A percentile compares a stretch with the other conserved stretches of the same genome.
phyloP scores from a whole-genome alignment of 2,888 invertebrate genomes.

The Lasioglossum zephyrum region DNA sequence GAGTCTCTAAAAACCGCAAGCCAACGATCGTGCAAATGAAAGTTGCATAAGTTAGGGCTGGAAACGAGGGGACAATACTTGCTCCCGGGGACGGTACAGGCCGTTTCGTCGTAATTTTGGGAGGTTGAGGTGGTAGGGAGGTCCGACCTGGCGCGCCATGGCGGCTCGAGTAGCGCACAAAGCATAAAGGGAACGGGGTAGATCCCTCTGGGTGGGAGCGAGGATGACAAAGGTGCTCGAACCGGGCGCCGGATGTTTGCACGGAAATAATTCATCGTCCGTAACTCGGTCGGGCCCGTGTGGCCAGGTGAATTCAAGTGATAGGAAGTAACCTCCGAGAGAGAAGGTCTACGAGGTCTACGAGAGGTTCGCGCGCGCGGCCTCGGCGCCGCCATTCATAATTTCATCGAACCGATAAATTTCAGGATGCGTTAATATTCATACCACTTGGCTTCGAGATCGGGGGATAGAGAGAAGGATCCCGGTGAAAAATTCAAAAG shows the following conservation, averaged over 20 bases:
- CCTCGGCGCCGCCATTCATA: neutral
- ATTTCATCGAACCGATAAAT: constrained; percentile 3
- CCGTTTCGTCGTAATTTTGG: neutral
- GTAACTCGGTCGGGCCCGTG: constrained; percentile 38
- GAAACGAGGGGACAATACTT: neutral
- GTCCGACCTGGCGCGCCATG: neutral
- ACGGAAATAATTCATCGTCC: constrained; percentile 62
- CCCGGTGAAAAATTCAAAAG: neutral
- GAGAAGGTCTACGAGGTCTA: constrained; percentile 3
- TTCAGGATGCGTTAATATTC: constrained; percentile 6
- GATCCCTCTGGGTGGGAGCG: constrained; percentile 25
- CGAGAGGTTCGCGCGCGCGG: neutral
- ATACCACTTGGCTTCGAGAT: neutral
- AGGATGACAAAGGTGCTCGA: constrained; percentile 44
- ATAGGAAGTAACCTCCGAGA: constrained; percentile 22
- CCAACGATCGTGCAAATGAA: neutral
- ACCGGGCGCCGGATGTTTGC: constrained; percentile 53
- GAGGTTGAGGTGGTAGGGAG: neutral
- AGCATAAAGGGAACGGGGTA: constrained; percentile 20
- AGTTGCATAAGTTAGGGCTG: neutral
- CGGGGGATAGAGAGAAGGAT: neutral
- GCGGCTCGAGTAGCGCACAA: constrained; percentile 14
- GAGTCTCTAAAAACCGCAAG: neutral
- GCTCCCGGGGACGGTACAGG: neutral
- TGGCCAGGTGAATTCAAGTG: constrained; percentile 30